phyloP scores from a whole-genome alignment of 2,113 vertebrate genomes.

The Paratilapia polleni region DNA sequence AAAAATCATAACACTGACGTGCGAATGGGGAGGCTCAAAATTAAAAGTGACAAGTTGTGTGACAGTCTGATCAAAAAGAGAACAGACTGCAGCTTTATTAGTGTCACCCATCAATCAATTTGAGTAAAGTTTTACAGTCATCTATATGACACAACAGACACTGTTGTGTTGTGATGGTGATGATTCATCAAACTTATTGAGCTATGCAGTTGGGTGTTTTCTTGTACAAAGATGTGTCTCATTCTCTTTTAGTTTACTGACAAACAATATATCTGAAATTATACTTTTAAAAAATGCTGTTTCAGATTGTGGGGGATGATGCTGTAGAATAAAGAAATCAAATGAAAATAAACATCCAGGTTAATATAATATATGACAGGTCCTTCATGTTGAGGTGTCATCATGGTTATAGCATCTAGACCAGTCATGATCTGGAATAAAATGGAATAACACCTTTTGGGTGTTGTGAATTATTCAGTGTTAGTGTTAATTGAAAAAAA shows the following conservation, averaged over 20 bases:
- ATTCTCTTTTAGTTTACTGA: neutral
- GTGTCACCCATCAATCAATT: slow-evolving; percentile 48
- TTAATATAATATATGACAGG: neutral
- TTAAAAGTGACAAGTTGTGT: slow-evolving; percentile 49
- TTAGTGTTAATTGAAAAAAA: neutral
- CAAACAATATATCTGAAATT: neutral
- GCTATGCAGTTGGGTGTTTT: neutral
- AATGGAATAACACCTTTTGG: neutral
- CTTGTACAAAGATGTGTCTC: neutral
- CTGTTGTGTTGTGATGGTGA: neutral
- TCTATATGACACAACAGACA: slow-evolving; percentile 43
- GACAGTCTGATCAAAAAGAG: slow-evolving; percentile 51
- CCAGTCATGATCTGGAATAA: neutral
- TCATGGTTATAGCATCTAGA: neutral
- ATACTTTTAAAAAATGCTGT: neutral
- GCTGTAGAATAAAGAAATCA: neutral
- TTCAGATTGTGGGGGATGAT: neutral
- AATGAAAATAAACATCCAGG: neutral
- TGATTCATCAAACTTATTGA: slow-evolving; percentile 5
- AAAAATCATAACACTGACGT: slow-evolving; percentile 28
- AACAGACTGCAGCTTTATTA: slow-evolving; percentile 50
- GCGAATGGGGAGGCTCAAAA: slow-evolving; percentile 15
- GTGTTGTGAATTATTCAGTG: neutral
- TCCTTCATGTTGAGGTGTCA: neutral
- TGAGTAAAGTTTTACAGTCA: slow-evolving; percentile 41